A percentile compares a stretch with the other conserved stretches of the same genome.
Conservation (phyloP, 2,113 vertebrate species). For the Epinephelus lanceolatus region DNA sequence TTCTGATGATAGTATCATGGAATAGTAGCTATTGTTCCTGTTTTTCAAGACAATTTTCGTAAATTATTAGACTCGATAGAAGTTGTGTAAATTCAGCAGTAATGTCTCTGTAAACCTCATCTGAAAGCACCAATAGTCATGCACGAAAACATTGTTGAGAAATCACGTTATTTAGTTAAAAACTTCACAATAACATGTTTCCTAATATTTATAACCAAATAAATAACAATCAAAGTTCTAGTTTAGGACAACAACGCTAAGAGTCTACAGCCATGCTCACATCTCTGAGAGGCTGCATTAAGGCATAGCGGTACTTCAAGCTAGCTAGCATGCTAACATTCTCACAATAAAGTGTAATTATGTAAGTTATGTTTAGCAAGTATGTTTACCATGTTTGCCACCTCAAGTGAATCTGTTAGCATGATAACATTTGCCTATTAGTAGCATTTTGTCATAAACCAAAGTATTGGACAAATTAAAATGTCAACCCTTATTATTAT, state of each 20-base stretch:
- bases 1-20: background rate
- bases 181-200: background rate
- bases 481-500: background rate
- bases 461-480: background rate
- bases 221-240: background rate
- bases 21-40: background rate
- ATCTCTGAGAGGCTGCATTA: background rate
- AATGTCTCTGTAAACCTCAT: background rate
- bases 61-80: background rate
- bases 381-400: background rate
- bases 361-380: background rate
- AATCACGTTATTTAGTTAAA: background rate
- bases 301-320: background rate
- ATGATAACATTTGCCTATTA: background rate
- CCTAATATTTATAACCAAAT: background rate
- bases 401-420: background rate
- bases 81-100: background rate
- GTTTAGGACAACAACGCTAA: background rate
- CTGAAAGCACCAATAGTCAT: background rate
- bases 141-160: background rate
- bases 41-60: background rate
- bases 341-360: background rate
- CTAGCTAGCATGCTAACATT: background rate
- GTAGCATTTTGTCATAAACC: background rate
- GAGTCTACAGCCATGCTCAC: too few relatives aligned